Conservation (phyloP, 1,140 invertebrate genomes). For the Marisa cornuarietis region DNA sequence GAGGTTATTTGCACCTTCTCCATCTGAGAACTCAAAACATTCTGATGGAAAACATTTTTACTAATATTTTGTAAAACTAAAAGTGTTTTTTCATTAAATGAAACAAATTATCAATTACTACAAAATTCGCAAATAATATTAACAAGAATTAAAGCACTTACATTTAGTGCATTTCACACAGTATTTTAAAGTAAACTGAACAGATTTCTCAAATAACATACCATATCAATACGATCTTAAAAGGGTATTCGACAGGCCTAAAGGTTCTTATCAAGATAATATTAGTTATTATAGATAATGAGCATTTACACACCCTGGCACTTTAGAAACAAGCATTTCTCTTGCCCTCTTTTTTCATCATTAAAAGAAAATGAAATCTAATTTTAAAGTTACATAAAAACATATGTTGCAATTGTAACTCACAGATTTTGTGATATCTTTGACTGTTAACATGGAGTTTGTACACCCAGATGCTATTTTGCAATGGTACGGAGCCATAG, state of each 20-base stretch:
- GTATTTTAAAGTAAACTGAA: no score
- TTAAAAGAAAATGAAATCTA: no score
- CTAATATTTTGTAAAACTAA: background rate
- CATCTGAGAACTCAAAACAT: background rate
- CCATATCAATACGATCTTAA: no score
- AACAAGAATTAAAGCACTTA: no score
- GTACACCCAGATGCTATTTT: background rate
- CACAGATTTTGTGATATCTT: conserved; percentile 6
- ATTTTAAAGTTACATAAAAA: background rate
- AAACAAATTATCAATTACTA: background rate
- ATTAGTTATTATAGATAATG: background rate
- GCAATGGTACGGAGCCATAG: conserved; percentile 16
- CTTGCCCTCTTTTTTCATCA: no score
- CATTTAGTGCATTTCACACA: no score
- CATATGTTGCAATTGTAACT: background rate
- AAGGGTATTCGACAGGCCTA: no score
- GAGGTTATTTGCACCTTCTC: background rate
- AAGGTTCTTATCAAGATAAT: background rate
- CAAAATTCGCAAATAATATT: background rate
- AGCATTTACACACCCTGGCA: background rate
- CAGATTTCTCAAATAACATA: no score
- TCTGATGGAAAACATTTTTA: background rate
- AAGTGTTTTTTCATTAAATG: background rate
- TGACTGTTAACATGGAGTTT: conserved; percentile 8
- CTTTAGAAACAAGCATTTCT: no score